Evolutionary conservation across 2,797 vertebrate species (phyloP).

Genomic region (Acestrorhynchus altus): DNA sequence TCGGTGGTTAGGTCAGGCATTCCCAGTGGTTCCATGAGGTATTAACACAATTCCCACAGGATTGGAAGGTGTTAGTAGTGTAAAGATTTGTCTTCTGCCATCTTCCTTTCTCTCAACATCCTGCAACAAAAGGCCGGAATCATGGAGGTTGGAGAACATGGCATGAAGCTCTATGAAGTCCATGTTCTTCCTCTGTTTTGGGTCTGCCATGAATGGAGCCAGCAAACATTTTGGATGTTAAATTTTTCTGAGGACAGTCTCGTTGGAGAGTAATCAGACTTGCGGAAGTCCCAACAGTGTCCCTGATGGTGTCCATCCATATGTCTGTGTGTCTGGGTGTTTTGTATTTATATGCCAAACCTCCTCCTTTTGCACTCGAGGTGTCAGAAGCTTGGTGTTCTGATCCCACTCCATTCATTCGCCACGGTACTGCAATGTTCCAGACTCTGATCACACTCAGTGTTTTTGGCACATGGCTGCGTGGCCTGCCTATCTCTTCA

Average conservation of each 20-base stretch:
- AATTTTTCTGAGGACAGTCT: neutral
- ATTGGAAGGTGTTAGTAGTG: too few relatives aligned
- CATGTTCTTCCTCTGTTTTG: neutral
- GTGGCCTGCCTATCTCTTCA: conserved; percentile 16
- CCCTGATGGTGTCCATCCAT: conserved; percentile 26
- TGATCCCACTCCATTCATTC: conserved; percentile 3
- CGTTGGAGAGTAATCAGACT: conserved; percentile 12
- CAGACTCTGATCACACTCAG: neutral
- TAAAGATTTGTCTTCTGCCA: too few relatives aligned
- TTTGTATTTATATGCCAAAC: neutral
- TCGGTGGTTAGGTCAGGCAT: too few relatives aligned
- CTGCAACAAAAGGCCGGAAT: neutral
- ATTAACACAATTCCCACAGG: too few relatives aligned
- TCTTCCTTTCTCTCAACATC: neutral
- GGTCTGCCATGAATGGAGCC: neutral
- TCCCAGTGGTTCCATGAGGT: too few relatives aligned
- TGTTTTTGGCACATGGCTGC: conserved; percentile 21
- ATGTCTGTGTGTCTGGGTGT: neutral
- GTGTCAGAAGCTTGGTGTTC: conserved; percentile 4
- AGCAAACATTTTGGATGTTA: neutral
- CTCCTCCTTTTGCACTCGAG: neutral
- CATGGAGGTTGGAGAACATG: neutral
- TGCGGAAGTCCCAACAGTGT: conserved; percentile 28
- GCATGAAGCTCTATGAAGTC: neutral
- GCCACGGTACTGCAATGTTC: conserved; percentile 4